Base-by-base conservation (phyloP, 2,113 vertebrate species). In the Takifugu bimaculatus region DNA sequence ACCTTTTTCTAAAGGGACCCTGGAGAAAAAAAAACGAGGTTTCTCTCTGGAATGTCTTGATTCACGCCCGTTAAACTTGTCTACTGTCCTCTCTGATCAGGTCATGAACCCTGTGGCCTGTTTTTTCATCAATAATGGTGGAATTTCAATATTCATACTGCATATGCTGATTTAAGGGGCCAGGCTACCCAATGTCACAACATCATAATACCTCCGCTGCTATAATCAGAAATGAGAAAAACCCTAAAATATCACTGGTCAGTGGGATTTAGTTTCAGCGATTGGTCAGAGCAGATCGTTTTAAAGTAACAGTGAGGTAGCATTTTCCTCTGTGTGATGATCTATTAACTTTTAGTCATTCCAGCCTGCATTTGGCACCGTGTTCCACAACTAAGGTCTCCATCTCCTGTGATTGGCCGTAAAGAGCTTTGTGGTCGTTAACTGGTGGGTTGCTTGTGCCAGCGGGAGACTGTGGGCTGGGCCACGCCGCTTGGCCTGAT, bases 361-460 rank as follows among this genome's bases (percentile, higher is more conserved):
- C 13, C 55, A 32, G 51, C 50, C 62, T 26, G 56, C n/a, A 43
- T 26, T 71, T 77, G 83, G 79, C 75, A 49, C 64, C 27, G 1
- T 64, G 76, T 76, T 35, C 54, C 1, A 73, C 11, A 69, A 76
- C 75, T 63, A 26, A 54, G 50, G 78, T 68, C 67, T 64, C 55
- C 44, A 47, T 54, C 74, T 73, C 32, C 77, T 66, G 52, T 63
- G 83, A 86, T 82, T 84, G 85, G 82, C 71, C 29, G 47, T 54
- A 54, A 55, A 72, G 64, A 62, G 25, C 74, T 55, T 39, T 53
- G 75, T 3, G 82, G 79, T 83, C 67, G 77, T 73, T 85, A 83
- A 87, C 85, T 77, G 83, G 78, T 57, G 79, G 85, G 80, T 83
- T 70, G 77, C 75, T 49, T 45, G 29, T 86, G 87, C 90, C 90